A percentile compares a stretch with the other conserved stretches of the same genome.
phyloP scores from a whole-genome alignment of 2,797 vertebrate species.

The Myiotriccus ornatus region DNA sequence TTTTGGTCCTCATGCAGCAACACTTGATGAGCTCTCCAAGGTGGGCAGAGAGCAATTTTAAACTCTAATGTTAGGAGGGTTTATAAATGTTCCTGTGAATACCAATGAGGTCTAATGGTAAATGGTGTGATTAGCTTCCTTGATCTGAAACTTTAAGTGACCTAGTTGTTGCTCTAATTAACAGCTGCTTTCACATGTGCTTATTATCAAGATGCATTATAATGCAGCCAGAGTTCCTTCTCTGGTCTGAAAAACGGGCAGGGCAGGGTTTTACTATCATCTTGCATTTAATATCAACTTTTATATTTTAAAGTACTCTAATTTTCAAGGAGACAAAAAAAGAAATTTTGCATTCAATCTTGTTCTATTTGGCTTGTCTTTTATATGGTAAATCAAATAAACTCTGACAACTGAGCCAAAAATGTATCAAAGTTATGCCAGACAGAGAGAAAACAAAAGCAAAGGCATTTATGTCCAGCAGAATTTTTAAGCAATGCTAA shows the following conservation, averaged over 20 bases:
- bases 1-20: background rate
- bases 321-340: background rate
- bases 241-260: background rate
- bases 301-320: background rate
- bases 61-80: background rate
- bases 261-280: background rate
- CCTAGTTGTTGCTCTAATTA: constrained; percentile 51
- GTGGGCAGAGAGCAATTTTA: background rate
- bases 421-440: background rate
- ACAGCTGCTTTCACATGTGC: constrained; percentile 3
- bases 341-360: background rate
- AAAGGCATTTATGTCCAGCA: background rate
- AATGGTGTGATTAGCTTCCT: constrained; percentile 40
- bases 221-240: background rate
- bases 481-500: background rate
- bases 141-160: constrained; percentile 37
- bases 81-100: constrained; percentile 38
- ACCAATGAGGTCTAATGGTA: constrained; percentile 29
- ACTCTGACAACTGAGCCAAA: background rate
- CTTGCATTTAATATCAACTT: background rate
- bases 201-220: constrained; percentile 15
- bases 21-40: background rate
- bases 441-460: background rate
- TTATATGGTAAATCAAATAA: background rate
- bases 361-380: background rate